Conservation (phyloP, 2,113 vertebrate species). For the Hylia prasina region DNA sequence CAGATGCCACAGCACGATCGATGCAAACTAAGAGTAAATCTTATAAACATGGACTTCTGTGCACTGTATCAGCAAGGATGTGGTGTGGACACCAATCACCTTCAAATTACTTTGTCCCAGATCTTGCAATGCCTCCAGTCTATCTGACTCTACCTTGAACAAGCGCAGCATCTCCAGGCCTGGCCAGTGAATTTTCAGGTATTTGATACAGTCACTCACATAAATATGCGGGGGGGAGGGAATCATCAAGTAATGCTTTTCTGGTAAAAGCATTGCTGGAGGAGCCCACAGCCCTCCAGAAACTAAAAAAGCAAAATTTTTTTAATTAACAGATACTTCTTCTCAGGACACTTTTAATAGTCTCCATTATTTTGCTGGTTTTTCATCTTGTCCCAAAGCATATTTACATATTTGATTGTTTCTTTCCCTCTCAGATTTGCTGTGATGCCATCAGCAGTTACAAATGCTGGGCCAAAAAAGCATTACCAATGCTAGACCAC, state of each 20-base stretch:
- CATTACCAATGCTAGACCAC: background rate
- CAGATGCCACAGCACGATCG: background rate
- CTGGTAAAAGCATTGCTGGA: background rate
- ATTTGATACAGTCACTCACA: background rate
- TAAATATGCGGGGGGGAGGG: accelerated
- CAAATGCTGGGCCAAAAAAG: background rate
- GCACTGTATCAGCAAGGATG: background rate
- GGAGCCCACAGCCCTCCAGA: background rate
- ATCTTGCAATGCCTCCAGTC: background rate
- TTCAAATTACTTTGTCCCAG: background rate
- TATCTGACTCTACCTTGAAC: background rate
- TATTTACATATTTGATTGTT: background rate
- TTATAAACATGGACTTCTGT: background rate
- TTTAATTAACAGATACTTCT: background rate
- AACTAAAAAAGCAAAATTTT: background rate
- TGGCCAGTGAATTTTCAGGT: background rate
- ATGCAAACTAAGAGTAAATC: background rate
- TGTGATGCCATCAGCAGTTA: background rate
- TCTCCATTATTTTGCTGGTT: background rate
- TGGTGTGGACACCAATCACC: background rate
- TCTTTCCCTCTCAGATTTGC: background rate
- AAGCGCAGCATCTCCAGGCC: background rate
- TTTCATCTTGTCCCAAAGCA: background rate
- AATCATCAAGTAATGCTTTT: background rate
- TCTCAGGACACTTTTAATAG: background rate